Evolutionary conservation across 2,113 vertebrate genomes (phyloP), one percentile per base, ranked within the genome.

Genomic region (Cranoglanis bouderius): DNA sequence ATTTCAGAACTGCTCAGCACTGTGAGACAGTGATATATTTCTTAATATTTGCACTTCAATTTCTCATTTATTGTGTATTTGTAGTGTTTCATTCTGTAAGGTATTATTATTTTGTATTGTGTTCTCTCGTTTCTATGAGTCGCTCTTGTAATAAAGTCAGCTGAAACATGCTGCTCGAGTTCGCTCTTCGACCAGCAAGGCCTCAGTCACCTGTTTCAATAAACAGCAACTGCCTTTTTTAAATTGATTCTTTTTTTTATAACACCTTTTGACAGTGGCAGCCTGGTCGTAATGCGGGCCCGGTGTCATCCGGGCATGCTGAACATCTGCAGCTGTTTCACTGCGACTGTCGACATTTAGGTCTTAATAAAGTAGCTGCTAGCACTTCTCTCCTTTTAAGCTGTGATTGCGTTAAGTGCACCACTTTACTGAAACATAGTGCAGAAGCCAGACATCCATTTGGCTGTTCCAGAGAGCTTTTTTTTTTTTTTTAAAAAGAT

Each of bases 251-350:
- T 49, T 49, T 9, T 84, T 3, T 74, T 55, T 85, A 43, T 83
- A 67, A 46, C n/a, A 80, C 70, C 83, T 86, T 86, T 90, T 49
- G 7, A 78, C 86, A 59, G 63, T 88, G 84, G 65, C 87, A 84
- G 57, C 43, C 19, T 57, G 59, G 43, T 18, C 19, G 43, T 63
- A 29, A 51, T 19, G 18, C 18, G 18, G 16, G 32, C 19, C 67
- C 46, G 32, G 53, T 77, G 74, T 72, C 19, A 81, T 19, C 12
- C 24, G 59, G 75, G 63, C 67, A 32, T 82, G 65, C 21, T 67
- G 21, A 85, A n/a, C 18, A 35, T 14, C 10, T 63, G 55, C 57
- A 46, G 46, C 46, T 53, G 86, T 80, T 43, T 85, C 46, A 14
- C 51, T 19, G 46, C 46, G 82, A 72, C 57, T 85, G 88, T 67